These are phyloP conservation scores for Atta texana DNA, from an alignment of 1,140 invertebrate species.

Conservation along the genomic window DNA sequence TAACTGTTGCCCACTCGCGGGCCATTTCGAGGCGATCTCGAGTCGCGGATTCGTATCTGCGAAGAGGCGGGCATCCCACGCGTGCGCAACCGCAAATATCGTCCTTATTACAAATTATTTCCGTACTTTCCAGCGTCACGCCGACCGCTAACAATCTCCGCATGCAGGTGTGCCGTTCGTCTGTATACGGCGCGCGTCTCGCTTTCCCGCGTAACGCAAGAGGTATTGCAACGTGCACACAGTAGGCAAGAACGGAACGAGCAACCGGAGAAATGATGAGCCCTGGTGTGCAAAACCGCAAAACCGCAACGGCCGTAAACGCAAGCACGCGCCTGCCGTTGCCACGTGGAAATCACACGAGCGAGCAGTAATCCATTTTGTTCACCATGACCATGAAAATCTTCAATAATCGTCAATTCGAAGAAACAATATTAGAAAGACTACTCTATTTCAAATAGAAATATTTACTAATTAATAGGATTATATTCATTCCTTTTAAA, in stretches of 20 bases:
- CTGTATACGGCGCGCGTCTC: slow-evolving; percentile 15
- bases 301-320: slow-evolving; percentile 76
- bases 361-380: slow-evolving; percentile 17
- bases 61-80: slow-evolving; percentile 12
- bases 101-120: slow-evolving; percentile 61
- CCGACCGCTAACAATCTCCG: slow-evolving; percentile 57
- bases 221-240: slow-evolving; percentile 28
- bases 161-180: slow-evolving; percentile 35
- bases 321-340: slow-evolving; percentile 70
- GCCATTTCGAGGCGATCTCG: slow-evolving; percentile 17
- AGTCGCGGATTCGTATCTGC: slow-evolving; percentile 24
- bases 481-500: background rate
- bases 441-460: background rate
- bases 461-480: background rate
- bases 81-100: slow-evolving; percentile 59
- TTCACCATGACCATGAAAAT: background rate
- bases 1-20: slow-evolving; percentile 20
- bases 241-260: slow-evolving; percentile 48
- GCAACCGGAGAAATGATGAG: slow-evolving; percentile 61
- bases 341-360: slow-evolving; percentile 65
- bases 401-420: background rate
- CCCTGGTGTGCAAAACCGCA: slow-evolving; percentile 65
- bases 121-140: slow-evolving; percentile 51
- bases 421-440: too few relatives aligned
- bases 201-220: slow-evolving; percentile 31